Base-by-base conservation (phyloP, 2,888 invertebrate genomes). In the Agrypnus murinus region DNA sequence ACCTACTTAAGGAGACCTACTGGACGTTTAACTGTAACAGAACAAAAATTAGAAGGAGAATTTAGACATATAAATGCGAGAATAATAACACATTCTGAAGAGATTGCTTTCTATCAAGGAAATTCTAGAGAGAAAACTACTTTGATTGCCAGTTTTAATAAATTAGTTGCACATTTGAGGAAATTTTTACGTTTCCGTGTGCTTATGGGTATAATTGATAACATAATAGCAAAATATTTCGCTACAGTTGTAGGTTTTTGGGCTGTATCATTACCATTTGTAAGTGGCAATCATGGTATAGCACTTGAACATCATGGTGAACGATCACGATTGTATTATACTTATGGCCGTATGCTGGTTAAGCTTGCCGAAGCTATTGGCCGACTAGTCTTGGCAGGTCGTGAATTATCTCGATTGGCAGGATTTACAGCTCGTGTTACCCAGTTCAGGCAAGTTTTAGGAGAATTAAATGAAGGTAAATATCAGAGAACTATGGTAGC, bases 11-110 rank as follows among this genome's bases (percentile, higher is more conserved):
- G 98, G 74, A 91, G 92, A 78, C 98, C 98, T 0, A 94, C 96
- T 72, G 96, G 90, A 0, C 88, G 91, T 55, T 89, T 99, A 87
- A 99, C 99, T 0, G 95, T 97, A 0, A 91, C 91, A 72, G 99
- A 99, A 84, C 99, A 99, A 85, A 95, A 95, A 84, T 87, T 98
- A n/a, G 99, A 99, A 87, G 99, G 99, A 63, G 98, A 99, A 88
- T 98, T 96, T 86, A 90, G 99, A 83, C 98, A 96, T 82, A 97
- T 98, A 34, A 97, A 99, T 85, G 96, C 98, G 1, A 76, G 99
- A 59, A 88, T 99, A 32, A 99, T 99, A 71, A 97, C 98, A 0
- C 98, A 99, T 85, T 95, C 98, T 0, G 99, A 99, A 86, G 99
- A 99, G 86, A 91, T 97, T 45, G 92, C 93, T 0, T 93, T 93